Evolutionary conservation across 2,113 vertebrate species (phyloP).

Genomic region (Neofelis nebulosa): DNA sequence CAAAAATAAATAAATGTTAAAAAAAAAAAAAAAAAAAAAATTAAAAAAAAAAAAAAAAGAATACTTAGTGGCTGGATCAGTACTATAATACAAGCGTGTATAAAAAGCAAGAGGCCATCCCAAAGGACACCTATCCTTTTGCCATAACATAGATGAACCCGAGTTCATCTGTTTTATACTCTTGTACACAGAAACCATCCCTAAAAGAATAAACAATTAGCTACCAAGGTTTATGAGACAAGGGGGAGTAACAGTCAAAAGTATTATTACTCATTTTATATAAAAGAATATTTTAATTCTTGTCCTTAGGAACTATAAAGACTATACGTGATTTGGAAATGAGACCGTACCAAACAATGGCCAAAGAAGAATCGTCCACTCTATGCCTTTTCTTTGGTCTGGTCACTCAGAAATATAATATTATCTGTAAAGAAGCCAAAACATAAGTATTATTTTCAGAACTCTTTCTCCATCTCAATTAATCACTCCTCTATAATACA

Average conservation of each 20-base stretch:
- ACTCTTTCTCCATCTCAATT: background rate
- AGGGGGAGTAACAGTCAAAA: conserved; percentile 6
- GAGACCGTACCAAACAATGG: conserved; percentile 68
- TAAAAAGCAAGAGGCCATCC: background rate
- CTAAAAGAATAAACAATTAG: background rate
- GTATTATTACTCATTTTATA: conserved; percentile 49
- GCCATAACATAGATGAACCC: background rate
- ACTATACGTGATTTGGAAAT: conserved; percentile 77
- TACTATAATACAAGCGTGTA: background rate
- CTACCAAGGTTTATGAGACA: background rate
- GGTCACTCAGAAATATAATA: conserved; percentile 95
- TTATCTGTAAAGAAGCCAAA: conserved; percentile 91
- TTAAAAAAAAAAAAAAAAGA: too few species aligned
- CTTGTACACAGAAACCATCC: background rate
- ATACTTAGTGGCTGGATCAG: background rate
- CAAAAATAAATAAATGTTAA: too few species aligned
- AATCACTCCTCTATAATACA: background rate
- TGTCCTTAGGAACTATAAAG: conserved; percentile 74
- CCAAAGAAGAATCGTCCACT: conserved; percentile 63
- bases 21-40: too few species aligned
- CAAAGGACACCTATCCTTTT: background rate
- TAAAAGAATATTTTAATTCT: conserved; percentile 80
- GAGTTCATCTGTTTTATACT: background rate
- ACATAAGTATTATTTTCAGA: conserved; percentile 52
- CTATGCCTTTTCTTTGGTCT: conserved; percentile 88